phyloP scores from a whole-genome alignment of 2,113 vertebrate genomes.

The Chaenocephalus aceratus region DNA sequence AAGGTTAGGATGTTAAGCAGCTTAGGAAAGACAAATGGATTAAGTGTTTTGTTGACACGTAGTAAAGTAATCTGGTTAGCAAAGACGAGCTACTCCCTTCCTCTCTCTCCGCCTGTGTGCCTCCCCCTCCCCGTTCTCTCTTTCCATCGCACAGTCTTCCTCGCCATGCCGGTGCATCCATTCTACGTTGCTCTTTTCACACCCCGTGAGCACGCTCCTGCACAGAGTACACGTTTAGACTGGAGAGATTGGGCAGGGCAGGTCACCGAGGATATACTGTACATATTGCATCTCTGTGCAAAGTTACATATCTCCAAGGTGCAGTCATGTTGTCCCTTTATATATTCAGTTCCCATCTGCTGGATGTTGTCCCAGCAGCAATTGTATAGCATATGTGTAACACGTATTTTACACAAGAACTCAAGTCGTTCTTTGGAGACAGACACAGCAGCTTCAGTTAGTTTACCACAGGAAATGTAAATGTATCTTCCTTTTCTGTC shows the following conservation, averaged over 20 bases:
- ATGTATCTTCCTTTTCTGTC: constrained; percentile 23
- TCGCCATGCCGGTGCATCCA: neutral
- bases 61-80: constrained; percentile 72
- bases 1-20: constrained; percentile 68
- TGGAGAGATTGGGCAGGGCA: neutral
- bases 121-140: constrained; percentile 7
- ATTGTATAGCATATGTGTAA: neutral
- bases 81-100: constrained; percentile 32
- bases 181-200: neutral
- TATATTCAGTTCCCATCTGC: neutral
- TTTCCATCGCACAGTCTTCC: constrained; percentile 3
- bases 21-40: constrained; percentile 69
- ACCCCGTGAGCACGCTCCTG: neutral
- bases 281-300: no score
- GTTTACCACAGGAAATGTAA: constrained; percentile 10
- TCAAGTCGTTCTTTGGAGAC: neutral
- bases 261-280: constrained; percentile 2
- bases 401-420: neutral
- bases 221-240: neutral
- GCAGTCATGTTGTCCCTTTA: neutral
- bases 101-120: neutral
- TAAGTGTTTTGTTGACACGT: constrained; percentile 75
- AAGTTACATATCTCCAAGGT: no score
- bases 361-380: neutral
- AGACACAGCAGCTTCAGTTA: constrained; percentile 12